Evolutionary conservation across 2,113 vertebrate genomes (phyloP).

Genomic region (Ellobius talpinus): DNA sequence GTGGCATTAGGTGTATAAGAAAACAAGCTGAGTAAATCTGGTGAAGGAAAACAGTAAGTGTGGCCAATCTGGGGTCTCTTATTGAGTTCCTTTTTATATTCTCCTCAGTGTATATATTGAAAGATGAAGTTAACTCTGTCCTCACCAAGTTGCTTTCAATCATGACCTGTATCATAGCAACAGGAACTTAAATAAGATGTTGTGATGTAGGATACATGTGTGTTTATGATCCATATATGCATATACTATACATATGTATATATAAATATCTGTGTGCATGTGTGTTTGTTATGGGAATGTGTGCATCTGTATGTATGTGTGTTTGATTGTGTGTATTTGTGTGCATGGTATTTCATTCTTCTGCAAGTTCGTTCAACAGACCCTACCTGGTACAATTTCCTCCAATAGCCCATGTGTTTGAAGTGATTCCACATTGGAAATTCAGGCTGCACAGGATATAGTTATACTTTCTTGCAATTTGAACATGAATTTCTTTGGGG

Average conservation of each 20-base stretch:
- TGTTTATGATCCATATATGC: neutral
- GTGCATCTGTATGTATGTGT: neutral
- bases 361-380: too few species aligned
- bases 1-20: neutral
- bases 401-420: neutral
- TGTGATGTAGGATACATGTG: neutral
- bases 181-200: neutral
- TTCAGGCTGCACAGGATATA: too few species aligned
- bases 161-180: neutral
- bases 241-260: neutral
- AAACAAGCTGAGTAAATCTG: neutral
- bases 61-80: neutral
- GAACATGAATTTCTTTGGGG: rapidly evolving
- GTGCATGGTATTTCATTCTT: rapidly evolving
- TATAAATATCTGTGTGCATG: neutral
- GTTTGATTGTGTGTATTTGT: neutral
- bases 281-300: neutral
- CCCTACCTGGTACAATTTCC: rapidly evolving
- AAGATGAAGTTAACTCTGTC: neutral
- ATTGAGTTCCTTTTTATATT: neutral
- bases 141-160: neutral
- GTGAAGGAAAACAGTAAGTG: neutral
- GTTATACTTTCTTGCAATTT: neutral
- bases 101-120: neutral
- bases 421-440: rapidly evolving